Evolutionary conservation across 2,797 vertebrate species (phyloP).

Genomic region (Amblyopsis hoosieri): DNA sequence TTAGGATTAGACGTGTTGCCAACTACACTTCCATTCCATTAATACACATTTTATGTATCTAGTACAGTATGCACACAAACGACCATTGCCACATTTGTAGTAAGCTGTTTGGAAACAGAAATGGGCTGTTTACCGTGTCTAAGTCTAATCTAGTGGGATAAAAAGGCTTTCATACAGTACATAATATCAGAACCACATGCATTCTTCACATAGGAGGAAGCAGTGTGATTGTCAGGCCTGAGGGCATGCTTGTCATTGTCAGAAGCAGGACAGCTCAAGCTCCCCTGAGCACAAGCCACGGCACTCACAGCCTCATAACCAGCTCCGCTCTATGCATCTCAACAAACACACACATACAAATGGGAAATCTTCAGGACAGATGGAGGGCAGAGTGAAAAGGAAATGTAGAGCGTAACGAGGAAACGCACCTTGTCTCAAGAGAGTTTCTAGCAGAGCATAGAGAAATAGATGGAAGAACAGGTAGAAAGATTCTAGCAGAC

Average conservation of each 20-base stretch:
- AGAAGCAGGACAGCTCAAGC: slow-evolving; percentile 60
- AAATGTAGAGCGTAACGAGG: slow-evolving; percentile 30
- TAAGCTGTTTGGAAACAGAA: slow-evolving; percentile 16
- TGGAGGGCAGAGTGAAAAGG: slow-evolving; percentile 39
- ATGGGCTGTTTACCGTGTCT: slow-evolving; percentile 27
- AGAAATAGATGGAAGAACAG: slow-evolving; percentile 53
- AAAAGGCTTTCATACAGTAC: slow-evolving; percentile 47
- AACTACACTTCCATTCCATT: slow-evolving; percentile 8
- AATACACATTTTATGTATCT: slow-evolving; percentile 2
- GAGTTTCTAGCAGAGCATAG: slow-evolving; percentile 68
- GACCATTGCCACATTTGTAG: not conserved
- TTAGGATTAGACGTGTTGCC: not conserved
- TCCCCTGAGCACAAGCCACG: slow-evolving; percentile 59
- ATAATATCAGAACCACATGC: slow-evolving; percentile 57
- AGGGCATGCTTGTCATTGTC: slow-evolving; percentile 66
- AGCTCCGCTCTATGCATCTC: slow-evolving; percentile 35
- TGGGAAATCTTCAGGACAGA: slow-evolving; percentile 55
- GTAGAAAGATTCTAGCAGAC: slow-evolving; percentile 55
- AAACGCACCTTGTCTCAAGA: slow-evolving; percentile 72
- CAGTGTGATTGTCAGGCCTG: slow-evolving; percentile 62
- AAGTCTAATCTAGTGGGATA: slow-evolving; percentile 50
- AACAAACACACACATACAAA: slow-evolving; percentile 10
- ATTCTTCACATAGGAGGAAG: slow-evolving; percentile 57
- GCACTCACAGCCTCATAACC: slow-evolving; percentile 64
- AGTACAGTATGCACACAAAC: slow-evolving; percentile 11